phyloP scores from a whole-genome alignment of 2,797 vertebrate species.

The Prunella strophiata region DNA sequence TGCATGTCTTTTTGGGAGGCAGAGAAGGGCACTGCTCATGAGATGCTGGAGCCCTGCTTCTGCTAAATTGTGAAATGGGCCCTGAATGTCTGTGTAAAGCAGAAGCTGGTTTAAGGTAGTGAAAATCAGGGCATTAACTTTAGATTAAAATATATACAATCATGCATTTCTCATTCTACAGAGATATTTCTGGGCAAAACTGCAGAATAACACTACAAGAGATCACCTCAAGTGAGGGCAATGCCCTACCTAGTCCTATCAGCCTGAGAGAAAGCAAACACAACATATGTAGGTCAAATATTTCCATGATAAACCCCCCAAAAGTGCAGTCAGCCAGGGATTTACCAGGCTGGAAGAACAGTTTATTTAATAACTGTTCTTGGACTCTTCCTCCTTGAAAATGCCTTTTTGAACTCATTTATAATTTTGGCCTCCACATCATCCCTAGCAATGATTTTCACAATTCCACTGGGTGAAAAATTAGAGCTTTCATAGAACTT shows the following conservation, averaged over 20 bases:
- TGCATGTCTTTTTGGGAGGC: not conserved
- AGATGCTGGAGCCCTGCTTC: not conserved
- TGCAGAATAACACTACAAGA: not conserved
- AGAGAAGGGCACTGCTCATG: not conserved
- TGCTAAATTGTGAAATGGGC: not conserved
- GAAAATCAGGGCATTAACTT: not conserved
- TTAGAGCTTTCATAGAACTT: not conserved
- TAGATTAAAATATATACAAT: not conserved
- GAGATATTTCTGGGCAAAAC: not conserved
- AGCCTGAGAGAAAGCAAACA: not conserved
- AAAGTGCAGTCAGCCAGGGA: not conserved
- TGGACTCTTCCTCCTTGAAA: conserved; percentile 39
- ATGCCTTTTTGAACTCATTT: conserved; percentile 13
- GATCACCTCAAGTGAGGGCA: not conserved
- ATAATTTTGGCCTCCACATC: conserved; percentile 19
- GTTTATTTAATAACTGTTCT: not conserved
- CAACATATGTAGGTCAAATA: not conserved
- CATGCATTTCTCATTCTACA: not conserved
- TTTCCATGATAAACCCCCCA: not conserved
- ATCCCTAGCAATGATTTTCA: conserved; percentile 1
- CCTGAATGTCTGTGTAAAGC: not conserved
- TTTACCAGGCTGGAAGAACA: not conserved
- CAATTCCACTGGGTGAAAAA: conserved; percentile 34
- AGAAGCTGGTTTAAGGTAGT: not conserved
- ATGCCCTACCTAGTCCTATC: not conserved